Conservation (phyloP, 92 coral and sea anemone genomes). For the Zoanthus gigantus region DNA sequence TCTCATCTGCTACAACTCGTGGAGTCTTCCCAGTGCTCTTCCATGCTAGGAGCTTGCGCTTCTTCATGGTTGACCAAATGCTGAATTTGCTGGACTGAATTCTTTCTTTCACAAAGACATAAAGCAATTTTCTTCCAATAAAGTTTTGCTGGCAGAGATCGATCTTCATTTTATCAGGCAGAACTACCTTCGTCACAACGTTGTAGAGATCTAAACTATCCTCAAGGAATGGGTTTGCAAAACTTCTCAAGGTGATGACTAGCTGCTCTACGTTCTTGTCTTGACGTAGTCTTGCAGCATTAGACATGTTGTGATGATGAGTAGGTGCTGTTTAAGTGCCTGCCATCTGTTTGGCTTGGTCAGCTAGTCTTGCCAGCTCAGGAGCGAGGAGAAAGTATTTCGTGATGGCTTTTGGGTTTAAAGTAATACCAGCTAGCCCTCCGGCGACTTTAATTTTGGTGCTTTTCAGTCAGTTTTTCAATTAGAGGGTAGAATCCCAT, state of each 20-base stretch:
- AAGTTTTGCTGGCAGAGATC: slow-evolving; percentile 45
- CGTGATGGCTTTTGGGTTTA: slow-evolving; percentile 36
- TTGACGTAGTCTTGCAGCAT: slow-evolving; percentile 49
- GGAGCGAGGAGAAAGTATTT: slow-evolving; percentile 38
- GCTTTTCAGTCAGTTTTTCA: no score
- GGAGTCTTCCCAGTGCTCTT: slow-evolving; percentile 28
- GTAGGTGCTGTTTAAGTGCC: slow-evolving; percentile 50
- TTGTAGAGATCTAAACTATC: slow-evolving; percentile 55
- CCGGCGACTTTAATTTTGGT: slow-evolving; percentile 38
- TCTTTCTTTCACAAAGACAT: slow-evolving; percentile 47
- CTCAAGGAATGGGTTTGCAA: slow-evolving; percentile 56
- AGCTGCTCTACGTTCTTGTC: slow-evolving; percentile 64
- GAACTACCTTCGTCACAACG: slow-evolving; percentile 56
- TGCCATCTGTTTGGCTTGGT: slow-evolving; percentile 66
- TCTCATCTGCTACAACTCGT: slow-evolving; percentile 14
- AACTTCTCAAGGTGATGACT: slow-evolving; percentile 21
- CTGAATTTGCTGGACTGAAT: slow-evolving; percentile 51
- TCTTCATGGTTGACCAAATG: slow-evolving; percentile 57
- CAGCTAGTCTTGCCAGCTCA: slow-evolving; percentile 50
- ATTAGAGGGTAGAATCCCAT: no score
- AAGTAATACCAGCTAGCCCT: slow-evolving; percentile 36
- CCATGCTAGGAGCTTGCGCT: slow-evolving; percentile 63
- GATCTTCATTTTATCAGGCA: slow-evolving; percentile 58
- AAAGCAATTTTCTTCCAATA: slow-evolving; percentile 43
- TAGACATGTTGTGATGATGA: slow-evolving; percentile 53